These are phyloP conservation scores for Rugalucina vietnamica DNA, from an alignment of 2,888 invertebrate genomes.

Conservation along the genomic window DNA sequence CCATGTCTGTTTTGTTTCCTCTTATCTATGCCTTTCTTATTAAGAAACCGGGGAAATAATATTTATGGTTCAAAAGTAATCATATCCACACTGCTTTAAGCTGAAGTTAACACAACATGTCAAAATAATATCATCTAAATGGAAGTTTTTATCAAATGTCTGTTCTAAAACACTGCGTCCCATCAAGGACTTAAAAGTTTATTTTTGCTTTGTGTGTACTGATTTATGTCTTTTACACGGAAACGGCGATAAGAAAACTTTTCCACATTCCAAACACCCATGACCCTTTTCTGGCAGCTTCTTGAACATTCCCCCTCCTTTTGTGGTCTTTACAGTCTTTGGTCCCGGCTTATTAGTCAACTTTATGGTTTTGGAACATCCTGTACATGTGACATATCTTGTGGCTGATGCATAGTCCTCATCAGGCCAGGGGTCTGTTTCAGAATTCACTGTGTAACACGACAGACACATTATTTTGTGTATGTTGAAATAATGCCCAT, in stretches of 20 bases:
- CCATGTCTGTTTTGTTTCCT: too few relatives aligned
- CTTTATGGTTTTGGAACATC: not conserved
- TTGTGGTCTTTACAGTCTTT: not conserved
- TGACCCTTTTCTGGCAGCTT: not conserved
- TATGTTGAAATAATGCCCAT: not conserved
- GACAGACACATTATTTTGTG: not conserved
- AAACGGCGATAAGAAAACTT: not conserved
- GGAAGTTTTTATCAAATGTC: too few relatives aligned
- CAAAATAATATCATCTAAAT: too few relatives aligned
- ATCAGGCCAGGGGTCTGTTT: not conserved
- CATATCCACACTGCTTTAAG: too few relatives aligned
- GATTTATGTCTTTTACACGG: not conserved
- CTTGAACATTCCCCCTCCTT: not conserved
- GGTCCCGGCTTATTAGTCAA: not conserved
- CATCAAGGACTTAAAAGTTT: too few relatives aligned
- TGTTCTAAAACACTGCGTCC: too few relatives aligned
- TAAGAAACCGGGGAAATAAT: too few relatives aligned
- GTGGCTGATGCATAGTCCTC: not conserved
- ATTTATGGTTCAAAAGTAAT: too few relatives aligned
- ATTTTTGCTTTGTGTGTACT: too few relatives aligned
- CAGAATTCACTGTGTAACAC: not conserved
- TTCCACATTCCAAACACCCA: not conserved
- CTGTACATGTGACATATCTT: not conserved
- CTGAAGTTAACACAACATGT: too few relatives aligned
- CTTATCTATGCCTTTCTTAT: too few relatives aligned